Base-by-base conservation (phyloP, 2,888 invertebrate genomes). In the Trachelus stipa region DNA sequence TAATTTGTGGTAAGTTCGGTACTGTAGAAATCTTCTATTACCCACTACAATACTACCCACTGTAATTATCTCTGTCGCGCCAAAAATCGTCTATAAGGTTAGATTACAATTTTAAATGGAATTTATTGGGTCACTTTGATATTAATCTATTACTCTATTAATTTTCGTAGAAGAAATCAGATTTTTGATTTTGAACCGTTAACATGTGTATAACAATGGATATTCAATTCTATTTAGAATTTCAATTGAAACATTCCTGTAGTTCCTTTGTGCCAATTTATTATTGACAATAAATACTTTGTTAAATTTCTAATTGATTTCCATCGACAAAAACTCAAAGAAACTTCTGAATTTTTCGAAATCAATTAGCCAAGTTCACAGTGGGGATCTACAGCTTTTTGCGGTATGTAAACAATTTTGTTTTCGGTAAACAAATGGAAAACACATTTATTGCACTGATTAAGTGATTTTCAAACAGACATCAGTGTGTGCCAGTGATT, bases 331-430 rank as follows among this genome's bases (percentile, higher is more conserved):
- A 56, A 23, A 56, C 56, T 23, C 9, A 56, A 56, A 15, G 56
- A 23, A 56, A 56, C 23, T 56, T 56, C 56, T 56, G 56, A 56
- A 56, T 56, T 56, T 56, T 56, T 56, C 30, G 37, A 74, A 37
- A 74, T 56, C 40, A 74, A 75, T 69, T 68, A 34, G 34, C 31
- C 34, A 33, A 56, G 68, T 73, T 76, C 68, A 34, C 23, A 15
- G 76, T 56, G 6, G 76, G 73, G n/a, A 76, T 76, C 76, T 35
- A 76, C 76, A 73, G 73, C 68, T 31, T n/a, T 40, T 12, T 76
- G 34, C 31, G 76, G 76, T 76, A 76, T 73, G 76, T 76, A 76
- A 76, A 71, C n/a, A 73, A 73, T 73, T 76, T 34, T 34, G 30
- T 35, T 74, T 74, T 34, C 56, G 56, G 56, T 56, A 56, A 9